Base-by-base conservation (phyloP, 1,140 invertebrate genomes). In the Thaumetopoea pityocampa region DNA sequence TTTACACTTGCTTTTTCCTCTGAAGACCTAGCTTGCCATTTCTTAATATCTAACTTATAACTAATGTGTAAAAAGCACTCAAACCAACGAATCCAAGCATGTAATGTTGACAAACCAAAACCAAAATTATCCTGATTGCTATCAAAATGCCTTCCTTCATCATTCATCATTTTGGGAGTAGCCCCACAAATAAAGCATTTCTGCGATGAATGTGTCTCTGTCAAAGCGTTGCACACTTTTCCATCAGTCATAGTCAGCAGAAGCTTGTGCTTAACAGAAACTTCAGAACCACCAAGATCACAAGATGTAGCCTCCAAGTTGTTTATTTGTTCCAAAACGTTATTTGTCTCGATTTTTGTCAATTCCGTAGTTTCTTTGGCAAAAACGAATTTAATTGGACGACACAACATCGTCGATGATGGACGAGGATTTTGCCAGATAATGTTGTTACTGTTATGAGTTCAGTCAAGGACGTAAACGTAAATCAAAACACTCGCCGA, bases 11-110 rank as follows among this genome's bases (percentile, higher is more conserved):
- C 36, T 56, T 62, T 55, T 3, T 55, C 47, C 16, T 45, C 47
- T 14, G 24, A 18, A 7, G 26, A 29, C 16, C 53, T 30, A 14
- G 52, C 20, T 14, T 58, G 57, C 50, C 54, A 60, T 29, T 58
- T 58, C 42, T 51, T 48, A 22, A 59, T 42, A 19, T 29, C 10
- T 3, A 32, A 19, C 16, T 26, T 33, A 12, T 27, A 57, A 11
- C 16, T 30, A n/a, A 60, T 57, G 49, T 33, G 44, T n/a, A n/a
- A n/a, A n/a, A n/a, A n/a, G n/a, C n/a, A n/a, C n/a, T n/a, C n/a
- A n/a, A 52, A 36, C 1, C 8, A 36, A 29, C 33, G 8, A 23
- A 45, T 47, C 42, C 42, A 36, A 24, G 33, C 42, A 37, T 37
- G 34, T 9, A 44, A 6, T 44, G 24, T 44, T 9, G 33, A 44